These are phyloP conservation scores for Caenorhabditis drosophilae DNA, from an alignment of 2,888 invertebrate species.

Conservation along the genomic window DNA sequence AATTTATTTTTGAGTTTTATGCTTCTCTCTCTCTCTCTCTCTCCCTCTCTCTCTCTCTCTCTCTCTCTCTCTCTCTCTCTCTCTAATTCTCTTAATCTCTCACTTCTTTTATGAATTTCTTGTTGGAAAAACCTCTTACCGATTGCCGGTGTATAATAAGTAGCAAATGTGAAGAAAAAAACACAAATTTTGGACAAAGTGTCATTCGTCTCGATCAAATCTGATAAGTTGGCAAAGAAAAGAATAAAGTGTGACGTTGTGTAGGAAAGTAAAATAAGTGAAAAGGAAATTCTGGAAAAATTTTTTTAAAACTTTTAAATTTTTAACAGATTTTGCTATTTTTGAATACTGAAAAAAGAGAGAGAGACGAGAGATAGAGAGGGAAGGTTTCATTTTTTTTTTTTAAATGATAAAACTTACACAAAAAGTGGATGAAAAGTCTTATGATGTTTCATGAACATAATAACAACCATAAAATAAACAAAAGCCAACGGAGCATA, in stretches of 20 bases:
- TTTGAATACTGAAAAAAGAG: too few relatives aligned
- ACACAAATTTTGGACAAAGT: conserved; percentile 16
- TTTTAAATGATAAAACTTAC: background rate
- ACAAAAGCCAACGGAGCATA: background rate
- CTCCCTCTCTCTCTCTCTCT: too few relatives aligned
- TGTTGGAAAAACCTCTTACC: background rate
- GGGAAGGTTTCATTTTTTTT: background rate
- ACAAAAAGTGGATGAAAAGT: background rate
- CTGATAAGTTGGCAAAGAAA: conserved; percentile 20
- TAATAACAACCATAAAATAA: background rate
- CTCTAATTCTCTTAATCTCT: too few relatives aligned
- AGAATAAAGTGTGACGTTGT: conserved; percentile 18
- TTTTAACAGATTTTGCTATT: background rate
- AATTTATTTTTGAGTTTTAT: too few relatives aligned
- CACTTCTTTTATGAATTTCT: background rate
- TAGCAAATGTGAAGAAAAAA: conserved; percentile 14
- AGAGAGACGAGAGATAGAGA: too few relatives aligned
- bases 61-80: too few relatives aligned
- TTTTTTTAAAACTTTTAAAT: background rate
- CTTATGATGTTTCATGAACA: background rate
- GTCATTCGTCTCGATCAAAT: conserved; percentile 21
- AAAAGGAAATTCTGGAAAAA: background rate
- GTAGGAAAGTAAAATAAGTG: background rate
- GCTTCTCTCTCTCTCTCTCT: too few relatives aligned
- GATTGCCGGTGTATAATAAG: conserved; percentile 27